Base-by-base conservation (phyloP, 1,140 invertebrate genomes). In the Mamestra configurata region DNA sequence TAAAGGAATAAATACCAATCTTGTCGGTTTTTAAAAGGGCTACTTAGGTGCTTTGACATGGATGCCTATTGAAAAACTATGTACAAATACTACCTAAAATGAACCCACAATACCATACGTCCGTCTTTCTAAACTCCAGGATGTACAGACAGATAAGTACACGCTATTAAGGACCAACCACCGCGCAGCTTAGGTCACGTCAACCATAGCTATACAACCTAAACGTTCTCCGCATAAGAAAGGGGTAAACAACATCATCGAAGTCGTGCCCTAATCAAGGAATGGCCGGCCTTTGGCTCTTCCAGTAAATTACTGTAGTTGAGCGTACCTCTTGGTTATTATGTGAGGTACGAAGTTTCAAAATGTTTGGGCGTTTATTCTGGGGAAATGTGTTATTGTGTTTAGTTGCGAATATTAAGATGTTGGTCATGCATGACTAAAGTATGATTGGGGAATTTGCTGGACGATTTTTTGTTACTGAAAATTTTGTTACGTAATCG, bases 291-390 rank as follows among this genome's bases (percentile, higher is more conserved):
- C 68, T 70, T 51, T 22, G 59, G 70, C 72, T 77, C 79, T 71
- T 61, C 68, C 43, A 49, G 68, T 79, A 84, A 86, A 84, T 86
- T 84, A 79, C 82, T 79, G 81, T 82, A 75, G 75, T 84, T 70
- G 79, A 79, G 59, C 72, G 31, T 18, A 40, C 51, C n/a, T 55
- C 49, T n/a, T 24, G 22, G 43, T 59, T 27, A 76, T 76, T 76
- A 76, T 46, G 53, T 43, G 20, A 75, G 71, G 53, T 72, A 35
- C 7, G 49, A 51, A 27, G 35, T 46, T 49, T 64, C 31, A 73
- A 59, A 73, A 71, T 71, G 71, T 55, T 55, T 72, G n/a, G 27
- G 27, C 59, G 31, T 40, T 7, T 40, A 18, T 40, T 64, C 13
- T 37, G 59, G 20, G 20, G 31, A 40, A 37, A 64, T 7, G 31